These are phyloP conservation scores for Ladona fulva DNA, from an alignment of 1,140 invertebrate genomes.

Conservation along the genomic window DNA sequence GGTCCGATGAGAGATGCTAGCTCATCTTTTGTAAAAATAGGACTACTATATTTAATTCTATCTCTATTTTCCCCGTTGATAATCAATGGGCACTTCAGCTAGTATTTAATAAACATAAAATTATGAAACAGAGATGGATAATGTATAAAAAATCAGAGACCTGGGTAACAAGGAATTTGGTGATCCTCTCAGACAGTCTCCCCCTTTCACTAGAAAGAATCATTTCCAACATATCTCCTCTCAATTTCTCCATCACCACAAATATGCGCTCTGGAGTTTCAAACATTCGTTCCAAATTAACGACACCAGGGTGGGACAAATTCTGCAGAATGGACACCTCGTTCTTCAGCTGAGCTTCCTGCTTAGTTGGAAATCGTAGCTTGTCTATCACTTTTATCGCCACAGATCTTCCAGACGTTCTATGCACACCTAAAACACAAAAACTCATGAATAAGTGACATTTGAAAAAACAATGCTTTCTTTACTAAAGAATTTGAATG, in stretches of 20 bases:
- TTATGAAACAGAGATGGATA: not conserved
- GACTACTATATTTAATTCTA: too few relatives aligned
- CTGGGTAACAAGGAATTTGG: conserved; percentile 94
- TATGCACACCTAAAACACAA: conserved; percentile 56
- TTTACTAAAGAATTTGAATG: too few relatives aligned
- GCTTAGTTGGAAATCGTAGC: conserved; percentile 94
- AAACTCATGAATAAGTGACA: too few relatives aligned
- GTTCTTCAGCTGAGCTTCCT: conserved; percentile 97
- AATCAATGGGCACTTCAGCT: too few relatives aligned
- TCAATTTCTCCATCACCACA: conserved; percentile 87
- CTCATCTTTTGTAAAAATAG: too few relatives aligned
- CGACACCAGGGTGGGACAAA: conserved; percentile 80
- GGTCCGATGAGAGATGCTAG: too few relatives aligned
- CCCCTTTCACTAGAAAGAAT: conserved; percentile 88
- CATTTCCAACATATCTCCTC: conserved; percentile 99
- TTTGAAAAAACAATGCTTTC: too few relatives aligned
- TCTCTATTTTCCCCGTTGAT: too few relatives aligned
- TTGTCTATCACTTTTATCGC: conserved; percentile 99
- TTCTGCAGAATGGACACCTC: conserved; percentile 97
- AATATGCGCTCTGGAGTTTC: conserved; percentile 93
- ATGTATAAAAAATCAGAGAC: conserved; percentile 35
- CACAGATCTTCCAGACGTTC: conserved; percentile 73
- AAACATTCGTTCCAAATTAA: conserved; percentile 95
- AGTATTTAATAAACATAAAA: not conserved
- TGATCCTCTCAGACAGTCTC: conserved; percentile 83